Conservation (phyloP, 2,113 vertebrate genomes). For the Oncorhynchus gorbuscha region DNA sequence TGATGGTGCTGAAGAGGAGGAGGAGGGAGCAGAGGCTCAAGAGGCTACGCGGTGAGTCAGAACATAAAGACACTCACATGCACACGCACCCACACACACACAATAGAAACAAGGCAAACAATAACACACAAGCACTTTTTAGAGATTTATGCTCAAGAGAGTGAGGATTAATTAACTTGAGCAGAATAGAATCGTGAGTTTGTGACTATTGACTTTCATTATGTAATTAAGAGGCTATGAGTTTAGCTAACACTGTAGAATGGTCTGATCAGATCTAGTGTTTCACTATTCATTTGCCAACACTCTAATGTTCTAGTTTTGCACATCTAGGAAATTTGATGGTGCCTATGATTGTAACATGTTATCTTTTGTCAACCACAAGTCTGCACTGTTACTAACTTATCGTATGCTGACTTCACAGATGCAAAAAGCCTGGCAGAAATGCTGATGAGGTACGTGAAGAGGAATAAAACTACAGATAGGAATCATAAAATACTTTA, state of each 20-base stretch:
- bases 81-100: background rate
- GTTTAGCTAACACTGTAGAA: background rate
- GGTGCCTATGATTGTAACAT: slow-evolving; percentile 25
- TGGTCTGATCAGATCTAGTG: background rate
- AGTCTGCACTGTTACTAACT: slow-evolving; percentile 52
- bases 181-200: background rate
- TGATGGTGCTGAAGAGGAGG: slow-evolving; percentile 88
- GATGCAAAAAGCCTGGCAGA: slow-evolving; percentile 99
- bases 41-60: slow-evolving; percentile 85
- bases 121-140: background rate
- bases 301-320: background rate
- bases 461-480: background rate
- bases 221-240: slow-evolving; percentile 14
- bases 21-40: slow-evolving; percentile 95
- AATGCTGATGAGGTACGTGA: slow-evolving; percentile 98
- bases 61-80: background rate
- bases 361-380: slow-evolving; percentile 36
- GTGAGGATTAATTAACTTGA: slow-evolving; percentile 1
- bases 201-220: background rate
- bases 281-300: background rate
- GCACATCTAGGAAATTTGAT: background rate
- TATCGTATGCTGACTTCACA: slow-evolving; percentile 77
- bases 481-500: no score
- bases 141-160: background rate
- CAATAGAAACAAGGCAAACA: background rate